These are phyloP conservation scores for Pectinophora gossypiella DNA, from an alignment of 1,140 invertebrate genomes.

Conservation along the genomic window DNA sequence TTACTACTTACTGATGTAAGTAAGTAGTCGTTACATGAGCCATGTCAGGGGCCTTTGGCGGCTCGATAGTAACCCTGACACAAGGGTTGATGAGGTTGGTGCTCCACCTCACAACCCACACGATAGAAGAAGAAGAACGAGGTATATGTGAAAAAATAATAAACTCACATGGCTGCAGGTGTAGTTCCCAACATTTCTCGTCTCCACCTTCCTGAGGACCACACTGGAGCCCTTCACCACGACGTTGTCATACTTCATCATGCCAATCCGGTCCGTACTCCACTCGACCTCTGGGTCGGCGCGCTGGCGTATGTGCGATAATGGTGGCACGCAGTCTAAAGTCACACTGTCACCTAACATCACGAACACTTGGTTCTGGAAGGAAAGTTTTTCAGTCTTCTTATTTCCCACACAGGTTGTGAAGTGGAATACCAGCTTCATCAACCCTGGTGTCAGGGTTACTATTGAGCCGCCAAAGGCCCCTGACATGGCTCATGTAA, in stretches of 20 bases:
- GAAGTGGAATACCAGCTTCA: no score
- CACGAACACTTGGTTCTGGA: conserved; percentile 34
- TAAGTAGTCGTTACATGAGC: no score
- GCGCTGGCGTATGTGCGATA: not conserved
- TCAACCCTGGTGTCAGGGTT: no score
- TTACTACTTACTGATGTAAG: no score
- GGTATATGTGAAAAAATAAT: no score
- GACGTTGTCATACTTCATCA: conserved; percentile 25
- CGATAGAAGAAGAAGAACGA: no score
- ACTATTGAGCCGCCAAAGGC: no score
- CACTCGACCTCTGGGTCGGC: conserved; percentile 14
- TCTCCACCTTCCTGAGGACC: conserved; percentile 16
- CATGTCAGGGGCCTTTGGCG: no score
- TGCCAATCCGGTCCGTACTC: conserved; percentile 20
- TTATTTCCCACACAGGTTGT: not conserved
- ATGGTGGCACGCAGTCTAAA: conserved; percentile 16
- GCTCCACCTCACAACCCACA: no score
- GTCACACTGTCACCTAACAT: conserved; percentile 27
- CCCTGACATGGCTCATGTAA: no score
- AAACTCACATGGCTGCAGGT: conserved; percentile 21
- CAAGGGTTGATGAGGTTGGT: no score
- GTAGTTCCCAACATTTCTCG: conserved; percentile 29
- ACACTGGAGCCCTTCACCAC: conserved; percentile 19
- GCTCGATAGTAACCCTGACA: no score
- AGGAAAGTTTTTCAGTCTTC: conserved; percentile 3